Conservation (phyloP, 92 coral and sea anemone genomes). For the Ricordea florida region DNA sequence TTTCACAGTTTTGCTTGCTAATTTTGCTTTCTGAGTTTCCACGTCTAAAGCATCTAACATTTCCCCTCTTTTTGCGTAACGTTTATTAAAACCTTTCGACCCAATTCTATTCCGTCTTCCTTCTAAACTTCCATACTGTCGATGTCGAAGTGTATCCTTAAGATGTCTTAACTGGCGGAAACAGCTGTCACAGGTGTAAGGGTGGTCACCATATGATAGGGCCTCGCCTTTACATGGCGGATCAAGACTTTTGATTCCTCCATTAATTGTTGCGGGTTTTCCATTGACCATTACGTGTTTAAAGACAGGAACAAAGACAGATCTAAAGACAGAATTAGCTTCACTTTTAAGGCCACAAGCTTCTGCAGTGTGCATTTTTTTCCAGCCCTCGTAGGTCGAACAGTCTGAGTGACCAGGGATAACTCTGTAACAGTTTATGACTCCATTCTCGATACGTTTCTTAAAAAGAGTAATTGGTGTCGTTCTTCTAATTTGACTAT, state of each 20-base stretch:
- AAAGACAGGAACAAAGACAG: not conserved
- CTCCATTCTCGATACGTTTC: not conserved
- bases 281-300: conserved; percentile 13
- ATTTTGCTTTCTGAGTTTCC: conserved; percentile 3
- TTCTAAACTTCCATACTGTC: not conserved
- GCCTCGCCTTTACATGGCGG: conserved; percentile 47
- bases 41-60: conserved; percentile 15
- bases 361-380: not conserved
- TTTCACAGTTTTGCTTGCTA: conserved; percentile 8
- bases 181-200: conserved; percentile 43
- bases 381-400: conserved; percentile 7
- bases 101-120: conserved; percentile 1
- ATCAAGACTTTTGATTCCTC: conserved; percentile 39
- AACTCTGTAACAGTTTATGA: not conserved
- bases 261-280: not conserved
- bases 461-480: not conserved
- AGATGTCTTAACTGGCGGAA: conserved; percentile 15
- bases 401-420: conserved; percentile 19
- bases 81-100: conserved; percentile 23
- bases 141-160: conserved; percentile 21
- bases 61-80: conserved; percentile 33
- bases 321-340: not conserved
- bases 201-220: conserved; percentile 15
- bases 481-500: conserved; percentile 5
- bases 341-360: conserved; percentile 1